Evolutionary conservation across 2,888 invertebrate species (phyloP), one percentile per base, ranked within the genome.

Genomic region (Tenthredo amoena): DNA sequence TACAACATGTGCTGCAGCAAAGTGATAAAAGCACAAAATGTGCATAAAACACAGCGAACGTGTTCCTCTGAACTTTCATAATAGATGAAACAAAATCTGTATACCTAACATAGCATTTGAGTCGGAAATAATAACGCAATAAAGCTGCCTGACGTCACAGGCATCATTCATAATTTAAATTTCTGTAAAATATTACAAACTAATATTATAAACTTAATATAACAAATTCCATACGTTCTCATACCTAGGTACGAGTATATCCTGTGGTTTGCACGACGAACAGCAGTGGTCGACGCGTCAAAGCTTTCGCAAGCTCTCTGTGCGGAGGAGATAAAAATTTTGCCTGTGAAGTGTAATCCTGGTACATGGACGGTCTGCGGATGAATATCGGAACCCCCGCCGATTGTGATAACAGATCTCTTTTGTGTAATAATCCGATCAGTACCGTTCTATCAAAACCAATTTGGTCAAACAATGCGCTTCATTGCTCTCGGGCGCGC

Each of bases 381-480:
- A 83, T 83, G 83, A 83, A 83, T 68, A 83, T 83, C 68, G 77
- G 34, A 77, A 18, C 50, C 31, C 26, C 68, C 37, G 12, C 7
- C 34, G 68, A 18, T 55, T 47, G 47, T 68, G 82, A 83, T 83
- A 68, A 47, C 83, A 37, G 18, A 62, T 84, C 83, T 84, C 47
- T 37, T 74, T 84, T 50, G 84, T 40, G 21, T 58, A 40, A 55
- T 84, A 85, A 84, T 85, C 65, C 84, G 65, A 71, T 31, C 40
- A 82, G 50, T 83, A 47, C 82, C 72, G 43, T 85, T 84, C 58
- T 62, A 84, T 76, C 84, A 40, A 76, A 84, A 84, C 62, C 58
- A 84, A 85, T 85, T 85, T 58, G 74, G 62, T 84, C 72, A 84
- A 84, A 84, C 84, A 86, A 86, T 85, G 55, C 79, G 76, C 26